These are phyloP conservation scores for Imbricaverruca yamaguchii DNA, from an alignment of 2,888 invertebrate genomes.

Conservation along the genomic window DNA sequence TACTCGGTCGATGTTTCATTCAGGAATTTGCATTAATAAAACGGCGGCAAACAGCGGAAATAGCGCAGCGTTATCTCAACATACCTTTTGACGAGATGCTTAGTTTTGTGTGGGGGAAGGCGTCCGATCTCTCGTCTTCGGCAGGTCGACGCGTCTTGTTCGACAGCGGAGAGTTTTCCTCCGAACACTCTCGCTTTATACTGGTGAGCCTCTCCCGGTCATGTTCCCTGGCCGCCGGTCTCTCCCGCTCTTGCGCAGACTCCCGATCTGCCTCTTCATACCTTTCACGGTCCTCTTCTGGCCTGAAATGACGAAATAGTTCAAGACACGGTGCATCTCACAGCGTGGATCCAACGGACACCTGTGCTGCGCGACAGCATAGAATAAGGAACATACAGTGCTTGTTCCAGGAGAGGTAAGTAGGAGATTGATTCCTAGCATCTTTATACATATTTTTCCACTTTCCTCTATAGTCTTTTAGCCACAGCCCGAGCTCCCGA, in stretches of 20 bases:
- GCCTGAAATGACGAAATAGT: background rate
- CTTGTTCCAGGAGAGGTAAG: too few relatives aligned
- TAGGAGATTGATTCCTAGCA: too few relatives aligned
- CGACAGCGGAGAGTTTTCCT: background rate
- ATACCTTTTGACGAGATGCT: constrained; percentile 61
- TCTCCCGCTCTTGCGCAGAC: constrained; percentile 41
- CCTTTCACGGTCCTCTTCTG: background rate
- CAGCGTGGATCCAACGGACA: too few relatives aligned
- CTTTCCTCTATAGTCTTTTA: too few relatives aligned
- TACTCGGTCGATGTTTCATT: too few relatives aligned
- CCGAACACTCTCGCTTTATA: constrained; percentile 37
- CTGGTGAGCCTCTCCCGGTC: constrained; percentile 41
- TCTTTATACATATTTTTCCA: too few relatives aligned
- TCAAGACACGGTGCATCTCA: too few relatives aligned
- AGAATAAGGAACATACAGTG: too few relatives aligned
- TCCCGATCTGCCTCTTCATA: background rate
- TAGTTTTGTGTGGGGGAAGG: background rate
- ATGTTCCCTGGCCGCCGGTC: constrained; percentile 44
- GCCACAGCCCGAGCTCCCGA: too few relatives aligned
- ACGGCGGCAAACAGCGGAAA: too few relatives aligned
- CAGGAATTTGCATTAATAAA: too few relatives aligned
- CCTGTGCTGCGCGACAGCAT: too few relatives aligned
- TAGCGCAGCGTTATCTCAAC: constrained; percentile 33
- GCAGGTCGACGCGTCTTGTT: background rate
- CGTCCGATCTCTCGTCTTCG: constrained; percentile 13